Evolutionary conservation across 2,113 vertebrate species (phyloP), one percentile per base, ranked within the genome.

Genomic region (Callorhinus ursinus): DNA sequence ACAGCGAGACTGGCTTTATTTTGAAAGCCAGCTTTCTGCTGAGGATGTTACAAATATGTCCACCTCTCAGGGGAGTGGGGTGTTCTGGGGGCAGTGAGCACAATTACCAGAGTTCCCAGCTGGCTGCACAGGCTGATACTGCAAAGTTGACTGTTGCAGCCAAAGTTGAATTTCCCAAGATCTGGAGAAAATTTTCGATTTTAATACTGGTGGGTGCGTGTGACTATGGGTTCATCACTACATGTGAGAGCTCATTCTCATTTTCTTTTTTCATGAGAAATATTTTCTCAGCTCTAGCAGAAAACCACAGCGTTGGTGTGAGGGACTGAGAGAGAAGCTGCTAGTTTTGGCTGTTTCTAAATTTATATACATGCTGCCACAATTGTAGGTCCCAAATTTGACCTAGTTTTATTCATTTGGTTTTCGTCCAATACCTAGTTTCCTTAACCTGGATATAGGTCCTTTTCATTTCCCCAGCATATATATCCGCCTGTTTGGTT

Each of bases 361-460:
- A 97, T 98, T 96, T 97, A 86, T 65, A 82, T 92, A 63, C 24
- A 1, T 95, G 71, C 93, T 93, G 84, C 83, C 96, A 95, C 80
- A 85, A n/a, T 82, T 95, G 69, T 88, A 88, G 89, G 53, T 95
- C 89, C 94, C 87, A 93, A 95, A 88, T 88, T 26, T 93, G 92
- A 97, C 92, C 96, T 95, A 89, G 91, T 96, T 98, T 97, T 89
- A 92, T 81, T 95, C 61, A 93, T 93, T 97, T 88, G 74, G 69
- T 96, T 96, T 97, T 87, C 57, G 83, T 96, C 87, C 76, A 92
- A 53, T 90, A 88, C 76, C 91, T 97, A 89, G 76, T 98, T 97
- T 95, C 67, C 55, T 95, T 95, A 97, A 95, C 81, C 93, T 85
- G 92, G 85, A 93, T 97, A 76, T 80, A 85, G 72, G 77, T 74